These are phyloP conservation scores for Simalia tracyae DNA, from an alignment of 2,797 vertebrate species.

Conservation along the genomic window DNA sequence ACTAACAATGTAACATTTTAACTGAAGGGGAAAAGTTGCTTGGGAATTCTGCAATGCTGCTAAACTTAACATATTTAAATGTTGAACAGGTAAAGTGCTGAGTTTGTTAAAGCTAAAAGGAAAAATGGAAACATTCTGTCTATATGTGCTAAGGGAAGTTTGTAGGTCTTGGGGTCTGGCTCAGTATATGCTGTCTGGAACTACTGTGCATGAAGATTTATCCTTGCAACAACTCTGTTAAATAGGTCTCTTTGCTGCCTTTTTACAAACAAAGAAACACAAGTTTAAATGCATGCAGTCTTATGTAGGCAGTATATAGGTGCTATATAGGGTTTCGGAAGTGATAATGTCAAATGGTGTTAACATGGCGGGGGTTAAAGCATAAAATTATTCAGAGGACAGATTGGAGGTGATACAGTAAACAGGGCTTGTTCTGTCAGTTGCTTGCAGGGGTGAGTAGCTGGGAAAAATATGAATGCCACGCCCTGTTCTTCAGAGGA, in stretches of 20 bases:
- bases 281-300: neutral
- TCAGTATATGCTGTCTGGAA: neutral
- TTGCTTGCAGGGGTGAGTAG: neutral
- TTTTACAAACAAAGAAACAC: neutral
- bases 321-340: neutral
- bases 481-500: neutral
- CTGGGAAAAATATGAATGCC: neutral
- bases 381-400: neutral
- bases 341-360: neutral
- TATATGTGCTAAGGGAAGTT: neutral
- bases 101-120: neutral
- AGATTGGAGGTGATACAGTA: neutral
- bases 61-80: neutral
- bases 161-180: neutral
- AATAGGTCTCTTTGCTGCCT: neutral
- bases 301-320: neutral
- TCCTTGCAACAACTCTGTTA: neutral
- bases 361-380: neutral
- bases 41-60: neutral
- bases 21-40: neutral
- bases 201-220: neutral
- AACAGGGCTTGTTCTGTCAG: neutral
- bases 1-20: neutral
- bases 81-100: neutral
- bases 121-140: neutral